Evolutionary conservation across 2,888 invertebrate genomes (phyloP).

Genomic region (Onchidella celtica): DNA sequence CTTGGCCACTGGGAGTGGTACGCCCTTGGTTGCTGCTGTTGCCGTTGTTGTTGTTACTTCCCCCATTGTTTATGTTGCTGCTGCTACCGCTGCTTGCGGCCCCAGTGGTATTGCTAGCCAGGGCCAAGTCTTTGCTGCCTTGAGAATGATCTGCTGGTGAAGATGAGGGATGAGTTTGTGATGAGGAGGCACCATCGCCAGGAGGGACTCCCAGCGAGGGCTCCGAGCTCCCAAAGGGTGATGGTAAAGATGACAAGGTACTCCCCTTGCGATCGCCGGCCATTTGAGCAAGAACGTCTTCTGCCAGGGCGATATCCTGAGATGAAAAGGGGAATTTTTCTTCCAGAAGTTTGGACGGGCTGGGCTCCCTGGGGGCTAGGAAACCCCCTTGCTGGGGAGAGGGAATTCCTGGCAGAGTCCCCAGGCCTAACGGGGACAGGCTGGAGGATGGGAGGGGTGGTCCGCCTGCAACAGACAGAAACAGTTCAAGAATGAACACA

Average conservation of each 20-base stretch:
- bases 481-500: background rate
- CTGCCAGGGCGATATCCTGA: conserved; percentile 86
- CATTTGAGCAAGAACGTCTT: conserved; percentile 92
- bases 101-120: conserved; percentile 14
- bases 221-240: background rate
- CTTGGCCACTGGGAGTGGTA: conserved; percentile 40
- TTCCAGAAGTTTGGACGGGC: conserved; percentile 83
- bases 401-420: conserved; percentile 48
- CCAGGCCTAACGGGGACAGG: conserved; percentile 42
- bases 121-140: conserved; percentile 46
- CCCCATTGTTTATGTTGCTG: background rate
- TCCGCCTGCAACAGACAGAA: conserved; percentile 21
- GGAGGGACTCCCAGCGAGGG: background rate
- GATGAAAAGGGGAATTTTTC: conserved; percentile 88
- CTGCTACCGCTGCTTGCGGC: conserved; percentile 11
- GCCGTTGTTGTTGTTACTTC: conserved; percentile 15
- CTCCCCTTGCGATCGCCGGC: conserved; percentile 45
- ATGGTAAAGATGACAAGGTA: conserved; percentile 30
- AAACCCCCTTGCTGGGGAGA: conserved; percentile 32
- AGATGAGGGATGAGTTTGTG: conserved; percentile 4
- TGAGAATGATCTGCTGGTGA: conserved; percentile 35
- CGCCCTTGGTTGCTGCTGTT: conserved; percentile 35
- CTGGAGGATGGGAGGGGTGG: conserved; percentile 43
- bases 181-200: background rate
- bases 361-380: conserved; percentile 54